Conservation (phyloP, 35 echinoderm and acorn worm species). For the Ophioderma brevispina region DNA sequence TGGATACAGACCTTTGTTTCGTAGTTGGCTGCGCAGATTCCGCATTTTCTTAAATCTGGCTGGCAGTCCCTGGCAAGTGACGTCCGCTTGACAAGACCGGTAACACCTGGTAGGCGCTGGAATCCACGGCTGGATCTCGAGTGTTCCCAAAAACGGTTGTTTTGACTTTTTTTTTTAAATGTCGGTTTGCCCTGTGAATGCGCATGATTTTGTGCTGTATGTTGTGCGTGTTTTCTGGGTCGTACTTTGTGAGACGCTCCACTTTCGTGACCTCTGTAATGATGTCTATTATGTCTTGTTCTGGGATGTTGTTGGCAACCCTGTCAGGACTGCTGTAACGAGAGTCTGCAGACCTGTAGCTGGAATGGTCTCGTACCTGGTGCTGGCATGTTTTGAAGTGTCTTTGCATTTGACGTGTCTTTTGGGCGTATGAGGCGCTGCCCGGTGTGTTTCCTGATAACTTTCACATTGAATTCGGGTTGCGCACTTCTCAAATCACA, state of each 20-base stretch:
- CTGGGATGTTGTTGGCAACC: neutral
- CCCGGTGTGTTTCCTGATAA: neutral
- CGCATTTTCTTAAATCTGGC: neutral
- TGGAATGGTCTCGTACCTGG: neutral
- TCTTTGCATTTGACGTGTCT: neutral
- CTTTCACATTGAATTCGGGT: neutral
- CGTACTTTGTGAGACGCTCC: neutral
- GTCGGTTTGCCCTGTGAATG: neutral
- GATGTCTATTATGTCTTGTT: conserved; percentile 3
- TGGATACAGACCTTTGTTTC: neutral
- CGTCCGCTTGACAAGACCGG: neutral
- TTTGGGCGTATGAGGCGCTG: neutral
- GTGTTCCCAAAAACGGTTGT: neutral
- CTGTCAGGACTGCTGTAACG: neutral
- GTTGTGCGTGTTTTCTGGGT: neutral
- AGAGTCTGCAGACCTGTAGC: neutral
- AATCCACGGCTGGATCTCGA: neutral
- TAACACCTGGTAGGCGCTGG: conserved; percentile 1
- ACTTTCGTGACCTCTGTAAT: conserved; percentile 4
- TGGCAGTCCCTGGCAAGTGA: neutral
- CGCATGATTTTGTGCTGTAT: neutral
- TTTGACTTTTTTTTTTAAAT: neutral
- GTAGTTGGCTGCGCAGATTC: neutral
- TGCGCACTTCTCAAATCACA: neutral
- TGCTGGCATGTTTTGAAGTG: neutral